phyloP scores from a whole-genome alignment of 2,113 vertebrate species.

The Scatophagus argus region DNA sequence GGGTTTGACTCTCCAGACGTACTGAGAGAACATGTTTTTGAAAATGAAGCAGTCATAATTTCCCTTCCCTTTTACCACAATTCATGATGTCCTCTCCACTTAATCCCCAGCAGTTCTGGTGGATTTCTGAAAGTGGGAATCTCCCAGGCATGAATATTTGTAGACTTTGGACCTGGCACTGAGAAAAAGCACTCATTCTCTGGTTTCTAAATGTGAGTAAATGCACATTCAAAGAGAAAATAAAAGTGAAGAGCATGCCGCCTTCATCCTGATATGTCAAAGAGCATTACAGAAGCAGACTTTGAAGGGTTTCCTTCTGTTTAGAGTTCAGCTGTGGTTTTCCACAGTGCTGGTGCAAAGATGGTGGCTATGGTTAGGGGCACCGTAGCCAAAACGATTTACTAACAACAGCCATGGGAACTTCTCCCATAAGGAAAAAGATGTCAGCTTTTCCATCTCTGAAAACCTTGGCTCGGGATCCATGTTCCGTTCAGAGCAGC shows the following conservation, averaged over 20 bases:
- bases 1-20: background rate
- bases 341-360: slow-evolving; percentile 40
- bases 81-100: slow-evolving; percentile 7
- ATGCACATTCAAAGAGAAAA: slow-evolving; percentile 1
- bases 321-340: slow-evolving; percentile 45
- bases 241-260: background rate
- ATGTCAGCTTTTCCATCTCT: slow-evolving; percentile 81
- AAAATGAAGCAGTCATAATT: background rate
- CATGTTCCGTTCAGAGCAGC: slow-evolving; percentile 59
- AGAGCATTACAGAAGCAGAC: background rate
- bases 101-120: background rate
- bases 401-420: slow-evolving; percentile 66
- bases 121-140: background rate
- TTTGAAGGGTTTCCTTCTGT: slow-evolving; percentile 16
- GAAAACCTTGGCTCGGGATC: slow-evolving; percentile 63
- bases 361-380: slow-evolving; percentile 18
- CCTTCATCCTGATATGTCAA: slow-evolving; percentile 6
- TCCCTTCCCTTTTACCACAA: background rate
- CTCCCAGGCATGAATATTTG: background rate
- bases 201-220: background rate
- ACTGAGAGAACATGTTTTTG: background rate
- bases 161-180: background rate
- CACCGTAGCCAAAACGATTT: slow-evolving; percentile 27
- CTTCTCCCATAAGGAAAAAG: slow-evolving; percentile 66
- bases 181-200: background rate